Evolutionary conservation across 2,113 vertebrate species (phyloP).

Genomic region (Atlantisia rogersi): DNA sequence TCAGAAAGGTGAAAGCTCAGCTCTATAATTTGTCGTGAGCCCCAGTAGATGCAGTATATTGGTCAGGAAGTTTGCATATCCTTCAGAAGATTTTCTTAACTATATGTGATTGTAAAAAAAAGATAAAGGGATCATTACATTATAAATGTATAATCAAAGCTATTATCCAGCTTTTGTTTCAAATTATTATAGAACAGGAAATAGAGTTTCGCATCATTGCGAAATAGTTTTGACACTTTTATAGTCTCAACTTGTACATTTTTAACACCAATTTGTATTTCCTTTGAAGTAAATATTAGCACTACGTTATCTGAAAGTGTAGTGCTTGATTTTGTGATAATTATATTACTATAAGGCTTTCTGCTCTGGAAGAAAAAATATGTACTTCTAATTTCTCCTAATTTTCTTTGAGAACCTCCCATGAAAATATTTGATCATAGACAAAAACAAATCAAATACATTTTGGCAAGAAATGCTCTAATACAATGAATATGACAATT

Average conservation of each 20-base stretch:
- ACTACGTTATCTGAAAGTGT: neutral
- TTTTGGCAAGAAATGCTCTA: neutral
- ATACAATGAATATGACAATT: neutral
- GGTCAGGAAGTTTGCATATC: neutral
- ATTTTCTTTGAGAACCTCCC: neutral
- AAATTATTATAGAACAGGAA: neutral
- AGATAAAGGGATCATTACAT: neutral
- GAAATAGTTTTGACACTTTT: neutral
- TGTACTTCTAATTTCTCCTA: neutral
- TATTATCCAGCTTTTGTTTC: neutral
- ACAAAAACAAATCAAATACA: neutral
- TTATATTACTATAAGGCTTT: neutral
- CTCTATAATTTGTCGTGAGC: neutral
- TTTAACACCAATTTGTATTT: neutral
- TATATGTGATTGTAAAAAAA: neutral
- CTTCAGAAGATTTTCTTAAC: neutral
- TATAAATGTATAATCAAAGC: neutral
- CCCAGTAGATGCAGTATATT: neutral
- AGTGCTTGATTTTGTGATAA: neutral
- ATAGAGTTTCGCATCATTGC: neutral
- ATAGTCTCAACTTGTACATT: neutral
- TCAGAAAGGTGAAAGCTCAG: neutral
- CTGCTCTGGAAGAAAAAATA: neutral
- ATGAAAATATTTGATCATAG: neutral
- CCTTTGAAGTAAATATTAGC: neutral